Evolutionary conservation across 2,888 invertebrate species (phyloP).

Genomic region (Acronicta alni): DNA sequence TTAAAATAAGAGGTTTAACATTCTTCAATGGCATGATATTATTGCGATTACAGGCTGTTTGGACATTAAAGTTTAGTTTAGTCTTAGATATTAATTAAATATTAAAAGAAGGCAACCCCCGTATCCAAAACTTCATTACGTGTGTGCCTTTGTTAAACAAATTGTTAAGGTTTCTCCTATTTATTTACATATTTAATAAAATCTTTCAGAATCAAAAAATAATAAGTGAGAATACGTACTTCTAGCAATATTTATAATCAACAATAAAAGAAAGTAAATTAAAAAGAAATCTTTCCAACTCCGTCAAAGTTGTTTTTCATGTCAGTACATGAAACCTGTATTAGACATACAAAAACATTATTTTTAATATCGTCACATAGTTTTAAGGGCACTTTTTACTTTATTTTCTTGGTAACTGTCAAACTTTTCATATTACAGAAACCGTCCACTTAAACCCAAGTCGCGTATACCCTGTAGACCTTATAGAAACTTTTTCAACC

Average conservation of each 20-base stretch:
- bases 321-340: conserved; percentile 8
- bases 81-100: no score
- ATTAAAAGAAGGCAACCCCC: no score
- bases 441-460: conserved; percentile 69
- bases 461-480: conserved; percentile 63
- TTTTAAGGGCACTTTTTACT: conserved; percentile 70
- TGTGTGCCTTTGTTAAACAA: no score
- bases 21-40: no score
- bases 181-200: no score
- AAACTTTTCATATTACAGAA: conserved; percentile 77
- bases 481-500: conserved; percentile 57
- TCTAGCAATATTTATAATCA: no score
- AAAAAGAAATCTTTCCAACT: neutral
- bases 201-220: neutral
- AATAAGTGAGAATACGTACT: neutral
- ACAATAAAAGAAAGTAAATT: neutral
- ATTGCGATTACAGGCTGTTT: no score
- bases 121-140: no score
- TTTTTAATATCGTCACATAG: conserved; percentile 67
- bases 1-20: no score
- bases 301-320: neutral
- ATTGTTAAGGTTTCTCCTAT: no score
- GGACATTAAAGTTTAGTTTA: no score
- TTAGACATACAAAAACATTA: conserved; percentile 42
- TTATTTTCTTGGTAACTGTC: conserved; percentile 69